These are phyloP conservation scores for Gasterosteus nipponicus DNA, from an alignment of 2,113 vertebrate genomes.

Conservation along the genomic window DNA sequence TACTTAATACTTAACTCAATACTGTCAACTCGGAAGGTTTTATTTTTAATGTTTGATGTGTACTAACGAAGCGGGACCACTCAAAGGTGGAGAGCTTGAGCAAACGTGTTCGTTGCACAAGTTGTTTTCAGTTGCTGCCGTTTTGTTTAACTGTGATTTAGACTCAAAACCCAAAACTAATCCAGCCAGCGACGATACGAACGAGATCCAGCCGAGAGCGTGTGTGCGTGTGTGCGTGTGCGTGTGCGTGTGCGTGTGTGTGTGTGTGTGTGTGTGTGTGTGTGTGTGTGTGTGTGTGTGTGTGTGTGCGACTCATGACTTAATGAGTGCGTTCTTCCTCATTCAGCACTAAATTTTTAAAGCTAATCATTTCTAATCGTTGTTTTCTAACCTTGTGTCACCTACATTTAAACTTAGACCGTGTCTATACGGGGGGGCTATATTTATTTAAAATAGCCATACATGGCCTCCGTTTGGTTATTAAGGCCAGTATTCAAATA, in stretches of 20 bases:
- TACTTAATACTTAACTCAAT: no score
- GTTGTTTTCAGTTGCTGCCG: slow-evolving; percentile 17
- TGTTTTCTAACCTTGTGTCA: background rate
- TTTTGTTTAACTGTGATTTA: slow-evolving; percentile 46
- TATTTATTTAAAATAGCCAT: background rate
- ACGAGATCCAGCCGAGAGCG: background rate
- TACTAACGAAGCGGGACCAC: slow-evolving; percentile 2
- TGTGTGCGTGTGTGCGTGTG: no score
- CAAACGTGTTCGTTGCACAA: background rate
- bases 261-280: no score
- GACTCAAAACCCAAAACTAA: slow-evolving; percentile 66
- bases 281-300: background rate
- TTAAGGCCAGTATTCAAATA: slow-evolving; percentile 13
- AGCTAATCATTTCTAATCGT: background rate
- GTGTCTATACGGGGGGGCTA: background rate
- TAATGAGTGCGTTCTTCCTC: slow-evolving; percentile 37
- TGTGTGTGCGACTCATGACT: background rate
- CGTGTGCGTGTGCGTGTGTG: no score
- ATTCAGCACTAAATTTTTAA: slow-evolving; percentile 4
- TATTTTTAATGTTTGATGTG: slow-evolving; percentile 9
- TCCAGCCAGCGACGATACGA: slow-evolving; percentile 46
- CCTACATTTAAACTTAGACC: background rate
- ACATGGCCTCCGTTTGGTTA: slow-evolving; percentile 5
- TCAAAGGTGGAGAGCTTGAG: no score
- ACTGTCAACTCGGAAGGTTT: slow-evolving; percentile 50